Evolutionary conservation across 1,140 invertebrate species (phyloP).

Genomic region (Sycophila sp.): DNA sequence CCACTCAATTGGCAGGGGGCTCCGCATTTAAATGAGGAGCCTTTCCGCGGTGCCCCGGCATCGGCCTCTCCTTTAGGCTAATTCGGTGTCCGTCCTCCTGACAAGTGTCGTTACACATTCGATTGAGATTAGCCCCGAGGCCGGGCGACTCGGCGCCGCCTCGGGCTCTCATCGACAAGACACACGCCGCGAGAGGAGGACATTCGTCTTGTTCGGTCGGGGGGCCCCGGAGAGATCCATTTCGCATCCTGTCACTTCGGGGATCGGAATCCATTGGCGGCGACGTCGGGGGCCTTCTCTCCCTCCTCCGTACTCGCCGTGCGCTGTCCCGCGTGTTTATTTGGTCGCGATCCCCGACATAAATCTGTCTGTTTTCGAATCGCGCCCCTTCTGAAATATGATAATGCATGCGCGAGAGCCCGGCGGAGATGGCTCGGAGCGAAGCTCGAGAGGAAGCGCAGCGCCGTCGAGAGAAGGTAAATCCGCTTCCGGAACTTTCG

Average conservation of each 20-base stretch:
- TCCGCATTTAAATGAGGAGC: no score
- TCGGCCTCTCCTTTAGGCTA: constrained; percentile 22
- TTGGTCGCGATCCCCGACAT: constrained; percentile 22
- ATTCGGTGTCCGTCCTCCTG: constrained; percentile 9
- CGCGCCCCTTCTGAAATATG: constrained; percentile 5
- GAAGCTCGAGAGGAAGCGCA: background rate
- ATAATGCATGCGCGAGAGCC: constrained; percentile 6
- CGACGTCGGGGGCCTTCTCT: background rate
- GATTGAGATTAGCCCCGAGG: constrained; percentile 16
- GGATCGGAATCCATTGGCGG: constrained; percentile 4
- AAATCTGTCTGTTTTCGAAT: constrained; percentile 34
- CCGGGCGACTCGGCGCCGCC: background rate
- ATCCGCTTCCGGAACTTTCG: constrained; percentile 25
- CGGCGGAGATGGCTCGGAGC: background rate
- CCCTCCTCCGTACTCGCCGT: background rate
- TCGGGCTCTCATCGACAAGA: background rate
- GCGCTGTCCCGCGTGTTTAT: constrained; percentile 14
- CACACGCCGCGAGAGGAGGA: background rate
- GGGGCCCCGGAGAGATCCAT: constrained; percentile 8
- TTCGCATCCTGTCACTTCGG: constrained; percentile 35
- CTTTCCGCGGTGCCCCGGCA: no score
- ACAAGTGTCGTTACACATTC: constrained; percentile 20
- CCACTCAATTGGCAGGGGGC: no score
- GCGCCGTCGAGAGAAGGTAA: background rate
- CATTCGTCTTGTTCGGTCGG: constrained; percentile 33